A percentile compares a stretch with the other conserved stretches of the same genome.
Evolutionary conservation across 2,888 invertebrate genomes (phyloP).

Genomic region (Oscheius onirici): DNA sequence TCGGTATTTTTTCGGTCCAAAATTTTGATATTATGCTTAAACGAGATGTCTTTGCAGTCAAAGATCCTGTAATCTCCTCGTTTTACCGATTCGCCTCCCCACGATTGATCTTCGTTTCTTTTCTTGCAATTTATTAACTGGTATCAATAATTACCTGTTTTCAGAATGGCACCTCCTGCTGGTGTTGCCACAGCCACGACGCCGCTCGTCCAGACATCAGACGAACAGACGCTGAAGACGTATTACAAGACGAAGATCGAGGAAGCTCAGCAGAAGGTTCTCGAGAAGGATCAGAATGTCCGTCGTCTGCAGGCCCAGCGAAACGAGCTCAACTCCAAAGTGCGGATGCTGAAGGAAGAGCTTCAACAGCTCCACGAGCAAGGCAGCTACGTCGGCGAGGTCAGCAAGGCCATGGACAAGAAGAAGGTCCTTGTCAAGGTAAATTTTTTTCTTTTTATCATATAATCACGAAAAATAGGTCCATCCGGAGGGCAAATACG

Average conservation of each 20-base stretch:
- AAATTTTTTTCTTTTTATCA: slow-evolving; percentile 12
- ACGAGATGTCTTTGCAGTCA: too few species aligned
- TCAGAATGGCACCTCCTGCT: slow-evolving; percentile 26
- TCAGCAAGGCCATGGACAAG: slow-evolving; percentile 99
- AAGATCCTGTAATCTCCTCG: too few species aligned
- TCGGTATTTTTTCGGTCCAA: too few species aligned
- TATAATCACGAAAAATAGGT: slow-evolving; percentile 75
- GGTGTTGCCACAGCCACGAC: slow-evolving; percentile 19
- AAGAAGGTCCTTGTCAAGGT: slow-evolving; percentile 96
- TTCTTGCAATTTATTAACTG: too few species aligned
- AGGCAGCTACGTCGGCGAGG: slow-evolving; percentile 98
- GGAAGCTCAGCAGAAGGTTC: slow-evolving; percentile 87
- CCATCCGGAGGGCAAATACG: slow-evolving; percentile 99
- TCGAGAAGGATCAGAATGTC: slow-evolving; percentile 96
- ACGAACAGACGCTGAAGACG: slow-evolving; percentile 54
- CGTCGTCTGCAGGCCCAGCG: slow-evolving; percentile 95
- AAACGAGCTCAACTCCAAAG: slow-evolving; percentile 98
- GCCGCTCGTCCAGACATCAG: slow-evolving; percentile 35
- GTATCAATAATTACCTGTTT: neutral
- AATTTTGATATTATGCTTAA: too few species aligned
- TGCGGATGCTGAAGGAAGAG: slow-evolving; percentile 95
- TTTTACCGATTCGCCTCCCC: too few species aligned
- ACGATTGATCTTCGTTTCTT: too few species aligned
- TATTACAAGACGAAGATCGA: slow-evolving; percentile 98
- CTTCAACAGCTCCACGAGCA: slow-evolving; percentile 93